phyloP scores from a whole-genome alignment of 2,113 vertebrate species.

The Caloenas nicobarica region DNA sequence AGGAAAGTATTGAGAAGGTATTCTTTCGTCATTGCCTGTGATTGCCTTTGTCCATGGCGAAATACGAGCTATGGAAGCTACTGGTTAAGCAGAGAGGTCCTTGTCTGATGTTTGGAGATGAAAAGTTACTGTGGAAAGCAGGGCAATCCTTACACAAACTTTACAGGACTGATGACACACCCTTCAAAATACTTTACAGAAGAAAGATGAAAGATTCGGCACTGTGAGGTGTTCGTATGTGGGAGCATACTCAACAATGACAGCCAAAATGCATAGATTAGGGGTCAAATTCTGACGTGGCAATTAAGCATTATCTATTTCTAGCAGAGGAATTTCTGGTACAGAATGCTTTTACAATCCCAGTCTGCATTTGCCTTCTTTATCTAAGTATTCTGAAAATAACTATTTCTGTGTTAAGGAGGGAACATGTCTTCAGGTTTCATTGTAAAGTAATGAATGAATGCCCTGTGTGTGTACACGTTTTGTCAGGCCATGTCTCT shows the following conservation, averaged over 20 bases:
- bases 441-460: neutral
- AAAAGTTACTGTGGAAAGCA: neutral
- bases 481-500: neutral
- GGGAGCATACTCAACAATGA: neutral
- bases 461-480: fast-evolving
- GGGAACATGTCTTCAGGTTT: neutral
- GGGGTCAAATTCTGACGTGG: neutral
- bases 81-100: neutral
- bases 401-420: neutral
- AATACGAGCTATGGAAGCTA: neutral
- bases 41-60: neutral
- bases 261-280: neutral
- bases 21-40: neutral
- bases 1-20: neutral
- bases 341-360: neutral
- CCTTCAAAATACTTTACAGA: neutral
- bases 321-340: neutral
- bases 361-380: neutral
- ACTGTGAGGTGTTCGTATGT: neutral
- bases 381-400: neutral
- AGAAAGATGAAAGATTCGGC: neutral
- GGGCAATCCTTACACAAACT: neutral
- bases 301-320: neutral
- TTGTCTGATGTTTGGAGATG: neutral
- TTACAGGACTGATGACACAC: neutral